A percentile compares a stretch with the other conserved stretches of the same genome.
Evolutionary conservation across 1,140 invertebrate genomes (phyloP).

Genomic region (Psix sp.): DNA sequence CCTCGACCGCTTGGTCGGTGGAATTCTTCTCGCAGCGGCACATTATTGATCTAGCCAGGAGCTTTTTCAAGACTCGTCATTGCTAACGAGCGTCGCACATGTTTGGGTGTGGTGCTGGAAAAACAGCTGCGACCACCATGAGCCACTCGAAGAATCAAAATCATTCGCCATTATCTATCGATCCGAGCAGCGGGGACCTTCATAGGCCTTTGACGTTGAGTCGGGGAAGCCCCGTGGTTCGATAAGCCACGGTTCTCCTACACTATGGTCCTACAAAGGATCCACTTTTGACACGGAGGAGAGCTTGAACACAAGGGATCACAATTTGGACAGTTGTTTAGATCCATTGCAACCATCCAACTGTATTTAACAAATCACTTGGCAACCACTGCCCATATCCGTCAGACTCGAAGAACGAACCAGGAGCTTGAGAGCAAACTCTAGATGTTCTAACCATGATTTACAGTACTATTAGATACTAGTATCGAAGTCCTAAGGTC

Average conservation of each 20-base stretch:
- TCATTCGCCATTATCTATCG: slow-evolving; percentile 42
- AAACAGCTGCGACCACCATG: slow-evolving; percentile 44
- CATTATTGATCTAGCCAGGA: slow-evolving; percentile 73
- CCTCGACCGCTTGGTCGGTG: slow-evolving; percentile 53
- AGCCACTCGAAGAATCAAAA: slow-evolving; percentile 34
- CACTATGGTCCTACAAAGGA: no score
- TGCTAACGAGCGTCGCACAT: slow-evolving; percentile 64
- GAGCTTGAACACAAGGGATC: no score
- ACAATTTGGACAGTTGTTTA: no score
- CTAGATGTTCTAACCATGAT: no score
- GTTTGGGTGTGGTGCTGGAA: slow-evolving; percentile 62
- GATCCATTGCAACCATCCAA: no score
- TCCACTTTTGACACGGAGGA: no score
- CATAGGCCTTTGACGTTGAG: slow-evolving; percentile 28
- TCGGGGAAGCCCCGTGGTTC: slow-evolving; percentile 19
- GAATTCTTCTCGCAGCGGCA: slow-evolving; percentile 65
- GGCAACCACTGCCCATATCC: no score
- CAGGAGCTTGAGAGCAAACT: no score
- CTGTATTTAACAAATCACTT: no score
- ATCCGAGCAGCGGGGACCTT: slow-evolving; percentile 30
- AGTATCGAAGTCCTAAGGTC: no score
- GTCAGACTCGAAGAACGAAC: no score
- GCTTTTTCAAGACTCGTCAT: slow-evolving; percentile 66
- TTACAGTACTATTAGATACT: no score
- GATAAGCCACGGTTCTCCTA: slow-evolving; percentile 12